These are phyloP conservation scores for Salvelinus sp. DNA, from an alignment of 2,113 vertebrate species.

Conservation along the genomic window DNA sequence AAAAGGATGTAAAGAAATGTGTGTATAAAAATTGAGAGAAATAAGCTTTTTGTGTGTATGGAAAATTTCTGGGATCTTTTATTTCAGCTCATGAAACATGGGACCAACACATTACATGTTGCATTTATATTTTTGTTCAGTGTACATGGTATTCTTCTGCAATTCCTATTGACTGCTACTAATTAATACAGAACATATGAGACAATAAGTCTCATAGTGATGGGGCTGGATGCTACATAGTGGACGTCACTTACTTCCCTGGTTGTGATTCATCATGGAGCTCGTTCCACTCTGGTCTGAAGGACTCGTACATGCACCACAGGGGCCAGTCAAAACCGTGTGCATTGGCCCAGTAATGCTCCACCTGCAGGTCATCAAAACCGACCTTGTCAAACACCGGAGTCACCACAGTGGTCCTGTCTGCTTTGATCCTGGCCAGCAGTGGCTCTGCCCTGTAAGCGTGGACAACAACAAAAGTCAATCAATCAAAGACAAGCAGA, in stretches of 20 bases:
- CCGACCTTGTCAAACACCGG: slow-evolving; percentile 70
- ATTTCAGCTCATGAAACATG: too few relatives aligned
- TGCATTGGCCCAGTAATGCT: not conserved
- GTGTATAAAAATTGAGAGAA: too few relatives aligned
- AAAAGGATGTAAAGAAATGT: too few relatives aligned
- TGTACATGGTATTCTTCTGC: too few relatives aligned
- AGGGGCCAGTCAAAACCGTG: slow-evolving; percentile 72
- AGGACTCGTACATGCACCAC: slow-evolving; percentile 71
- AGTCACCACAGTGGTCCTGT: slow-evolving; percentile 65
- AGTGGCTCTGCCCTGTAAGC: slow-evolving; percentile 64
- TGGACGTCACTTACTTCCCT: slow-evolving; percentile 63
- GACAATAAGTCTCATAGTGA: not conserved
- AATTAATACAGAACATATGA: not conserved
- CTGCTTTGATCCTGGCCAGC: slow-evolving; percentile 63
- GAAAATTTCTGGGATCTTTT: too few relatives aligned
- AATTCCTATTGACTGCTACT: not conserved
- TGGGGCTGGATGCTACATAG: too few relatives aligned
- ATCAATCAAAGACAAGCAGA: too few relatives aligned
- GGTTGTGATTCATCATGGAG: slow-evolving; percentile 60
- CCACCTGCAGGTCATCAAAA: slow-evolving; percentile 58
- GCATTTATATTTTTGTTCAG: too few relatives aligned
- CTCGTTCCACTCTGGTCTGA: slow-evolving; percentile 70
- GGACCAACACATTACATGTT: too few relatives aligned
- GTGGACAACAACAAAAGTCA: not conserved
- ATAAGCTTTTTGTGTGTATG: too few relatives aligned